A percentile compares a stretch with the other conserved stretches of the same genome.
Conservation (phyloP, 2,888 invertebrate species). For the Lepidochitona cinerea region DNA sequence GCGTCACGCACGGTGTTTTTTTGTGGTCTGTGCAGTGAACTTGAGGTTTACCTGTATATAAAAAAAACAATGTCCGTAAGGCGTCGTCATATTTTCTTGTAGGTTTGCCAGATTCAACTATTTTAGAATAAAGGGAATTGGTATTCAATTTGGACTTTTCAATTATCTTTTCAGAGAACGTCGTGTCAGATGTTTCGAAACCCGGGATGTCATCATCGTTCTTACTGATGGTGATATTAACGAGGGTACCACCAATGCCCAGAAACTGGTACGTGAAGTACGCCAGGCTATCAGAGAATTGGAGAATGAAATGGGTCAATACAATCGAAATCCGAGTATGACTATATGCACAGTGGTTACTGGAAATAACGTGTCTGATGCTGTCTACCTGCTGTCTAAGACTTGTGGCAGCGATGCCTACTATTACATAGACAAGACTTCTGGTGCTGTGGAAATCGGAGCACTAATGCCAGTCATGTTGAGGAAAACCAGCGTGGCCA, state of each 20-base stretch:
- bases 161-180: not conserved
- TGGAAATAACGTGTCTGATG: slow-evolving; percentile 53
- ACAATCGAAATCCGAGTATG: slow-evolving; percentile 56
- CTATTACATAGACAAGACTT: slow-evolving; percentile 55
- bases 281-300: slow-evolving; percentile 48
- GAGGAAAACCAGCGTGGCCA: slow-evolving; percentile 53
- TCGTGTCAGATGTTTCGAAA: not conserved
- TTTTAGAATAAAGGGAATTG: too few relatives aligned
- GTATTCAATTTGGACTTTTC: too few relatives aligned
- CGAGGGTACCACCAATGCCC: slow-evolving; percentile 51
- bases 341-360: slow-evolving; percentile 60
- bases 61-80: too few relatives aligned
- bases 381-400: slow-evolving; percentile 55
- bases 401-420: slow-evolving; percentile 61
- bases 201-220: slow-evolving; percentile 52
- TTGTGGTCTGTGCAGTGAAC: too few relatives aligned
- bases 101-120: too few relatives aligned
- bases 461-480: slow-evolving; percentile 58
- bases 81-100: too few relatives aligned
- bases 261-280: slow-evolving; percentile 48
- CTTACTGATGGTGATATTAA: slow-evolving; percentile 66
- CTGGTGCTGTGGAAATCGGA: slow-evolving; percentile 48
- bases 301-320: slow-evolving; percentile 39
- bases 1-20: too few relatives aligned
- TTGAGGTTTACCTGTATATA: too few relatives aligned